phyloP scores from a whole-genome alignment of 2,888 invertebrate genomes.

The Apodemia mormo region DNA sequence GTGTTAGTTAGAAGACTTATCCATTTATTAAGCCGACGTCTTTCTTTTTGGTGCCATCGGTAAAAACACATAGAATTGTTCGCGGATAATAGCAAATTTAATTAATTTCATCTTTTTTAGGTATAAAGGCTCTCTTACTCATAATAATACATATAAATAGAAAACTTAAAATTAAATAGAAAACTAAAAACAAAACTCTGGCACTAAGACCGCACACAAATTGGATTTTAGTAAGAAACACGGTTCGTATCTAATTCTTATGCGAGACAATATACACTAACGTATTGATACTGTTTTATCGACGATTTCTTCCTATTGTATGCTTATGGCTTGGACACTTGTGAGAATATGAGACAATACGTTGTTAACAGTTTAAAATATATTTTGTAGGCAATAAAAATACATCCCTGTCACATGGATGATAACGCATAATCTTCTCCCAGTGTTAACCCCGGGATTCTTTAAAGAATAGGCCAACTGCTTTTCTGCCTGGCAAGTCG shows the following conservation, averaged over 20 bases:
- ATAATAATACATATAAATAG: too few relatives aligned
- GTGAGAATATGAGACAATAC: slow-evolving; percentile 33
- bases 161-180: neutral
- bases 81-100: too few relatives aligned
- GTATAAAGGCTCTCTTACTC: too few relatives aligned
- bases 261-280: slow-evolving; percentile 42
- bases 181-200: slow-evolving; percentile 26
- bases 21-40: too few relatives aligned
- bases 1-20: too few relatives aligned
- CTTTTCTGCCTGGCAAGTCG: too few relatives aligned
- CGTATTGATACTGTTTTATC: slow-evolving; percentile 41
- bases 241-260: slow-evolving; percentile 50
- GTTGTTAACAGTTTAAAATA: slow-evolving; percentile 20
- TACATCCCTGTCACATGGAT: neutral
- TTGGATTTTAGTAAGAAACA: slow-evolving; percentile 45
- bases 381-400: neutral
- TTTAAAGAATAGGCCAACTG: too few relatives aligned
- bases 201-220: slow-evolving; percentile 33
- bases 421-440: too few relatives aligned
- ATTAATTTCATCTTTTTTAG: too few relatives aligned
- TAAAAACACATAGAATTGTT: too few relatives aligned
- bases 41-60: too few relatives aligned
- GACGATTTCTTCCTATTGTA: slow-evolving; percentile 44
- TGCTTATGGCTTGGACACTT: slow-evolving; percentile 38
- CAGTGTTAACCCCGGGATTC: too few relatives aligned